A percentile compares a stretch with the other conserved stretches of the same genome.
Conservation (phyloP, 37 sponge, comb jelly and placozoan species). For the Theonella swinhoei region DNA sequence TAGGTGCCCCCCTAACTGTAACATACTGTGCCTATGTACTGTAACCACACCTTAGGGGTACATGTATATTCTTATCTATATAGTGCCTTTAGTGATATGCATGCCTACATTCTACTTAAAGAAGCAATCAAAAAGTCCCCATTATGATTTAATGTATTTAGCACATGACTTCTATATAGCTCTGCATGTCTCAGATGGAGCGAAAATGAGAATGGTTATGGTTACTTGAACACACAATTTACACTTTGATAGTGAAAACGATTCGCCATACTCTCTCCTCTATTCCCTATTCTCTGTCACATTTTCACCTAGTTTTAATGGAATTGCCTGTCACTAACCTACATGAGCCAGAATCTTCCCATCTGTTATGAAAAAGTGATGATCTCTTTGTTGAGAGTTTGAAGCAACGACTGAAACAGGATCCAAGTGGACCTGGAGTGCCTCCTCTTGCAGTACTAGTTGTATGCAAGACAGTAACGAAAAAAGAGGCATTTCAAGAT, state of each 20-base stretch:
- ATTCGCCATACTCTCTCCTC: not conserved
- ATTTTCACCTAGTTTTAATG: slow-evolving; percentile 2
- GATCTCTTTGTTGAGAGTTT: slow-evolving; percentile 13
- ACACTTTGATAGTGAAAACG: not conserved
- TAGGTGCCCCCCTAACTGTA: too few species aligned
- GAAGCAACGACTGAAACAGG: slow-evolving; percentile 20
- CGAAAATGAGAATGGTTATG: too few species aligned
- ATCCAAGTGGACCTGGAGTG: slow-evolving; percentile 54
- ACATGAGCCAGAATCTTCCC: slow-evolving; percentile 1
- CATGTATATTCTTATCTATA: too few species aligned
- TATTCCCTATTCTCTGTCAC: not conserved
- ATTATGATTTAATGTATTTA: too few species aligned
- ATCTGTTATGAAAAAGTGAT: slow-evolving; percentile 28
- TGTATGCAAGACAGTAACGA: slow-evolving; percentile 34
- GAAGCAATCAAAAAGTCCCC: too few species aligned
- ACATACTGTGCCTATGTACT: too few species aligned
- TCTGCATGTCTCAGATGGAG: too few species aligned
- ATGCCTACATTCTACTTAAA: too few species aligned
- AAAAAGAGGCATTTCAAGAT: slow-evolving; percentile 6
- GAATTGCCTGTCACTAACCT: not conserved
- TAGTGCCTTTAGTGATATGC: too few species aligned
- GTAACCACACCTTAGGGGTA: too few species aligned
- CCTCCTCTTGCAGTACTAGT: slow-evolving; percentile 63
- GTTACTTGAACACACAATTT: too few species aligned
- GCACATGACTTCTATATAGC: too few species aligned